These are phyloP conservation scores for Oreonectes daqikongensis DNA, from an alignment of 2,797 vertebrate species.

Conservation along the genomic window DNA sequence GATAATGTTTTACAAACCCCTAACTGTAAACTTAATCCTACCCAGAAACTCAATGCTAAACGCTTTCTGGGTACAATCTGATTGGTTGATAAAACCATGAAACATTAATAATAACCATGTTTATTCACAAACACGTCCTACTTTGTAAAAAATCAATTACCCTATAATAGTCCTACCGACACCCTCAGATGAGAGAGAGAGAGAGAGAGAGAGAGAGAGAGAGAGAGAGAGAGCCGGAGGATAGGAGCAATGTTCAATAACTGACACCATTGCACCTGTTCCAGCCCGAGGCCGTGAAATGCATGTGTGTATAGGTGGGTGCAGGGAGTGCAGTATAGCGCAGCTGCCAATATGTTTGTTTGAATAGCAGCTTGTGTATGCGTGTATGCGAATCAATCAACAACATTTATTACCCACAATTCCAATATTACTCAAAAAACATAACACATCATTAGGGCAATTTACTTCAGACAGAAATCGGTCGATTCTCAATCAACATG, in stretches of 20 bases:
- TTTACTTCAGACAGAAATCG: background rate
- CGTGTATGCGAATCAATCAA: background rate
- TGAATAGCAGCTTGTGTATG: background rate
- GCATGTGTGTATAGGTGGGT: background rate
- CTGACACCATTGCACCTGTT: slow-evolving; percentile 25
- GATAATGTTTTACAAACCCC: no score
- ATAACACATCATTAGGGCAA: background rate
- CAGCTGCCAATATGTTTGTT: slow-evolving; percentile 29
- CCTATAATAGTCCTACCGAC: no score
- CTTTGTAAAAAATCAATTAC: no score
- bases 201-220: background rate
- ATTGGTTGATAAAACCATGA: no score
- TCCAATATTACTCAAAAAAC: background rate
- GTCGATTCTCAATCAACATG: background rate
- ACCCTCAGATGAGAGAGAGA: no score
- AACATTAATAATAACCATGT: no score
- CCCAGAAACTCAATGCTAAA: no score
- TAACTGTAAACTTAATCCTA: no score
- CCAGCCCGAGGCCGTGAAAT: slow-evolving; percentile 6
- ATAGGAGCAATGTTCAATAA: background rate
- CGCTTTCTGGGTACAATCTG: no score
- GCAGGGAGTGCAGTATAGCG: background rate
- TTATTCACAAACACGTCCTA: no score
- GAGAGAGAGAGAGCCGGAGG: background rate
- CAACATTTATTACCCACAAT: background rate